A percentile compares a stretch with the other conserved stretches of the same genome.
Conservation (phyloP, 2,888 invertebrate genomes). For the Ceramica pisi region DNA sequence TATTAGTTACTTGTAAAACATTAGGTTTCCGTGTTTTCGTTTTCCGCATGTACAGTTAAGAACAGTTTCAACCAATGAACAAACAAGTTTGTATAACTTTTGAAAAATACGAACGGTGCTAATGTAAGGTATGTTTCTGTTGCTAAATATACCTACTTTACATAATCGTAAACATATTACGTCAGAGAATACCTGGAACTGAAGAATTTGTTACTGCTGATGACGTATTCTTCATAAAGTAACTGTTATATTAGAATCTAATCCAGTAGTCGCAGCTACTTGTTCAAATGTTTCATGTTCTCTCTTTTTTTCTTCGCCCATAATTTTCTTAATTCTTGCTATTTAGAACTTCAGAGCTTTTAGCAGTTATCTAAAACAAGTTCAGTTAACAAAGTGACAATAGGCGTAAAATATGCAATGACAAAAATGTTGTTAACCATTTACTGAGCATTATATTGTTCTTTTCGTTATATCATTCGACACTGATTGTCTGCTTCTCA, state of each 20-base stretch:
- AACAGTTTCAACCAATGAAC: not conserved
- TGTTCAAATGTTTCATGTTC: too few relatives aligned
- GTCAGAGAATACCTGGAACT: conserved; percentile 5
- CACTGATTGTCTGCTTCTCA: conserved; percentile 5
- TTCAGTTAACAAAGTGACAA: not conserved
- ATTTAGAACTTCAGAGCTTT: too few relatives aligned
- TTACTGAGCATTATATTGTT: conserved; percentile 6
- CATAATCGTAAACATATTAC: conserved; percentile 9
- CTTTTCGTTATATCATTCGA: not conserved
- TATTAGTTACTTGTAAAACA: conserved; percentile 41
- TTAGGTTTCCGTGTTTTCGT: conserved; percentile 57
- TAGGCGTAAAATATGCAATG: not conserved
- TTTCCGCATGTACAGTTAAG: conserved; percentile 57
- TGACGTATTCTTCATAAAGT: conserved; percentile 4
- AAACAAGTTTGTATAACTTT: conserved; percentile 12
- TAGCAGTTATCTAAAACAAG: too few relatives aligned
- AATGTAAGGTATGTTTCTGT: conserved; percentile 1
- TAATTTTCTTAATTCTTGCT: not conserved
- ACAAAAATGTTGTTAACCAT: not conserved
- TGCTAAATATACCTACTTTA: conserved; percentile 14
- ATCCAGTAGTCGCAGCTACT: not conserved
- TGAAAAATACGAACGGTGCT: conserved; percentile 1
- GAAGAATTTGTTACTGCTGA: not conserved
- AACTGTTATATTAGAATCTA: conserved; percentile 1
- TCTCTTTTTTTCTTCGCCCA: not conserved